Evolutionary conservation across 2,888 invertebrate genomes (phyloP).

Genomic region (Pristionchus maxplancki): DNA sequence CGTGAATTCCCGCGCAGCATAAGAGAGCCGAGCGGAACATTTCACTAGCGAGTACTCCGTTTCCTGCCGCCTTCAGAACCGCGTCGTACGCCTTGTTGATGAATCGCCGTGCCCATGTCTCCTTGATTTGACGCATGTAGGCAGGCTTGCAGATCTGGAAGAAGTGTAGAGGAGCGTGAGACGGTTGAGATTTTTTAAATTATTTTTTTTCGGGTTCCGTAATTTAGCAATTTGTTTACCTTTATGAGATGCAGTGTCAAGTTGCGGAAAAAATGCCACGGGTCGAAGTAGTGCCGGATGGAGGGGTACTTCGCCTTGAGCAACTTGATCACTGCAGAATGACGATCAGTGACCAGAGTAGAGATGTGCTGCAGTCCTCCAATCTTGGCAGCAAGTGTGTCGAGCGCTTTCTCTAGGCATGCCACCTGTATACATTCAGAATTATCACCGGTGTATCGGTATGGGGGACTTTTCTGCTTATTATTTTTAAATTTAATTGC

Average conservation of each 20-base stretch:
- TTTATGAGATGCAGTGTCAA: not conserved
- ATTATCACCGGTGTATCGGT: not conserved
- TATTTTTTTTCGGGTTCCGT: too few relatives aligned
- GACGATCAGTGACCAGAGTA: not conserved
- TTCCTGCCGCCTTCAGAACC: not conserved
- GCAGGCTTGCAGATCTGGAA: not conserved
- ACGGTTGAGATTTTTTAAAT: too few relatives aligned
- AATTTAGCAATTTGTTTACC: not conserved
- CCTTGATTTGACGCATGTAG: not conserved
- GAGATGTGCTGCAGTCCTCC: conserved; percentile 1
- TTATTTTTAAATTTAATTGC: too few relatives aligned
- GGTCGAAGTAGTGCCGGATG: not conserved
- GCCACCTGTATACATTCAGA: not conserved
- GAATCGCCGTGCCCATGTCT: not conserved
- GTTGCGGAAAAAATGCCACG: not conserved
- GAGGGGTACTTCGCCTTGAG: not conserved
- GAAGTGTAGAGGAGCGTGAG: not conserved
- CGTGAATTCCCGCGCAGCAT: not conserved
- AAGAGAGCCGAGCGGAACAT: not conserved
- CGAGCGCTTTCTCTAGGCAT: not conserved
- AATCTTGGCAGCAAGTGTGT: not conserved
- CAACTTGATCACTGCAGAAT: not conserved
- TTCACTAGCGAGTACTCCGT: not conserved
- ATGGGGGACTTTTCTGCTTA: too few relatives aligned
- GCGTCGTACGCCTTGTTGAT: conserved; percentile 19